Evolutionary conservation across 1,140 invertebrate genomes (phyloP).

Genomic region (Spodoptera frugiperda): DNA sequence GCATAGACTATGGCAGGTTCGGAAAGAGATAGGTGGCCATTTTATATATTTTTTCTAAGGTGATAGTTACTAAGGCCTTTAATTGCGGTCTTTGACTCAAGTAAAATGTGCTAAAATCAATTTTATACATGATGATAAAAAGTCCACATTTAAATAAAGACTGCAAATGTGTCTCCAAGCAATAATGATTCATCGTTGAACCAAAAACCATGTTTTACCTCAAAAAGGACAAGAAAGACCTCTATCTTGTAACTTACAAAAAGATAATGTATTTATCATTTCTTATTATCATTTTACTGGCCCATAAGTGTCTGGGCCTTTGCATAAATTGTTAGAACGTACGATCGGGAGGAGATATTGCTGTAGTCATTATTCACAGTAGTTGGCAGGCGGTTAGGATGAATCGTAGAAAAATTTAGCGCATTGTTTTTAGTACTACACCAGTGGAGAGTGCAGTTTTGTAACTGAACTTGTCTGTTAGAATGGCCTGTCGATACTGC

Average conservation of each 20-base stretch:
- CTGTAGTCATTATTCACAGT: slow-evolving; percentile 15
- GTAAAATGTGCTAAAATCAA: too few species aligned
- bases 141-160: too few species aligned
- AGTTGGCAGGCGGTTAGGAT: slow-evolving; percentile 23
- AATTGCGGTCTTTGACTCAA: too few species aligned
- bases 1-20: slow-evolving; percentile 10
- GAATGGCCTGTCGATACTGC: background rate
- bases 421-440: slow-evolving; percentile 7
- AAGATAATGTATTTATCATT: slow-evolving; percentile 19
- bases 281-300: slow-evolving; percentile 32
- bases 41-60: background rate
- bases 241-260: slow-evolving; percentile 3
- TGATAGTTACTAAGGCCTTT: too few species aligned
- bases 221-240: background rate
- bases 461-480: background rate
- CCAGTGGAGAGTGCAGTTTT: background rate
- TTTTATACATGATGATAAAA: too few species aligned
- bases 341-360: slow-evolving; percentile 22
- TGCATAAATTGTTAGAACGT: slow-evolving; percentile 30
- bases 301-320: slow-evolving; percentile 10
- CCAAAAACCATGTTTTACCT: background rate
- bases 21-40: background rate
- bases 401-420: slow-evolving; percentile 25
- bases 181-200: too few species aligned
- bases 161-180: too few species aligned